Evolutionary conservation across 2,113 vertebrate genomes (phyloP).

Genomic region (Cyanoramphus novaezelandiae): DNA sequence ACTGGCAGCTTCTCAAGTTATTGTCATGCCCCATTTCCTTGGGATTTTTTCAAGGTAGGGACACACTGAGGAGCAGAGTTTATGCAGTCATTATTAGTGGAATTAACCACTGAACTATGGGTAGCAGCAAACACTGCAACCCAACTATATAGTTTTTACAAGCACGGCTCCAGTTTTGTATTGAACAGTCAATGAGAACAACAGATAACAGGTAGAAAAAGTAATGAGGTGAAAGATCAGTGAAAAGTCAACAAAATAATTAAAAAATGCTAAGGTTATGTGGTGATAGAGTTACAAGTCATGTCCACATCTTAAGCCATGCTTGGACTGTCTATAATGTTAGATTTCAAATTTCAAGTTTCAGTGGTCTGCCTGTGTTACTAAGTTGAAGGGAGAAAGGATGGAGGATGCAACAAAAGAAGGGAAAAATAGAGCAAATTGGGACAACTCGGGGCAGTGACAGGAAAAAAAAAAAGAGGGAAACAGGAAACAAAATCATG

Average conservation of each 20-base stretch:
- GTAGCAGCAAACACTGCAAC: background rate
- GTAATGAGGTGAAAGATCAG: background rate
- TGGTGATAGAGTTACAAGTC: background rate
- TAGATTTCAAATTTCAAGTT: background rate
- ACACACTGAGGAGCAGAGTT: background rate
- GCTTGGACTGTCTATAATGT: background rate
- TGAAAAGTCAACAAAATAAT: background rate
- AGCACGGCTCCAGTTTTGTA: background rate
- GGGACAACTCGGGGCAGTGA: background rate
- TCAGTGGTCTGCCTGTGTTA: background rate
- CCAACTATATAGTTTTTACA: background rate
- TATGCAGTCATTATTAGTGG: background rate
- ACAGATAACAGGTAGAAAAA: background rate
- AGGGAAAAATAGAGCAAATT: background rate
- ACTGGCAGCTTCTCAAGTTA: background rate
- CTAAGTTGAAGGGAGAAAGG: background rate
- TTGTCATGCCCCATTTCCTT: background rate
- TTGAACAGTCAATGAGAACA: background rate
- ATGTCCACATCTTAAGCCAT: background rate
- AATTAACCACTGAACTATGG: background rate
- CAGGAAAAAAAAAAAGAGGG: background rate
- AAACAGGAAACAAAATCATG: background rate
- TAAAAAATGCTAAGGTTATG: background rate
- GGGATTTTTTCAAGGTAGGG: background rate
- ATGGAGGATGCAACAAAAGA: background rate